A percentile compares a stretch with the other conserved stretches of the same genome.
Evolutionary conservation across 2,888 invertebrate species (phyloP).

Genomic region (Minunthozetes semirufus): DNA sequence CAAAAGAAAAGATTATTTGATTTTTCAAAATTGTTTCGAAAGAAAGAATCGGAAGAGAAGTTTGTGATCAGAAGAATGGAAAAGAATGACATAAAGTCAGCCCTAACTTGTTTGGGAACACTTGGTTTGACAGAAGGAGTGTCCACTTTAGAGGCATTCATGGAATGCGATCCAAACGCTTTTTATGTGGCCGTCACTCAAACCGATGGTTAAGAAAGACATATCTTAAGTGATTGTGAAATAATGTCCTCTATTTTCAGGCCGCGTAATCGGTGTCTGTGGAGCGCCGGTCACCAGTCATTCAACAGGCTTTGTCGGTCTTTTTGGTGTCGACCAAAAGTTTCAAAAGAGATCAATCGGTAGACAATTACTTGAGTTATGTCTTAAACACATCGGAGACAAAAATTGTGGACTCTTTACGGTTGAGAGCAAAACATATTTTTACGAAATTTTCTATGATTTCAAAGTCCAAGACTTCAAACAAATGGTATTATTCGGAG

Average conservation of each 20-base stretch:
- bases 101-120: neutral
- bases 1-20: neutral
- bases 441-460: conserved; percentile 22
- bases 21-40: neutral
- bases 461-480: neutral
- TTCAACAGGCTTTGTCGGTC: conserved; percentile 1
- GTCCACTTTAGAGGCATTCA: conserved; percentile 27
- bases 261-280: conserved; percentile 23
- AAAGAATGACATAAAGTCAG: neutral
- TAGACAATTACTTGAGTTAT: conserved; percentile 17
- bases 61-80: neutral
- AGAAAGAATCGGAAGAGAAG: neutral
- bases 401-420: conserved; percentile 26
- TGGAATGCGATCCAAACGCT: conserved; percentile 25
- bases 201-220: neutral
- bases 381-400: conserved; percentile 20
- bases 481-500: neutral
- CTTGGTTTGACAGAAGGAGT: conserved; percentile 4
- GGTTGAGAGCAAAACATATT: neutral
- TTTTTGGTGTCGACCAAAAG: conserved; percentile 23
- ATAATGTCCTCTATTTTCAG: neutral
- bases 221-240: too few relatives aligned
- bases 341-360: conserved; percentile 26
- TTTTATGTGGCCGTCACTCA: conserved; percentile 32
- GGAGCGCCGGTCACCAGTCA: conserved; percentile 28